Evolutionary conservation across 2,113 vertebrate genomes (phyloP).

Genomic region (Pomatostomus ruficeps): DNA sequence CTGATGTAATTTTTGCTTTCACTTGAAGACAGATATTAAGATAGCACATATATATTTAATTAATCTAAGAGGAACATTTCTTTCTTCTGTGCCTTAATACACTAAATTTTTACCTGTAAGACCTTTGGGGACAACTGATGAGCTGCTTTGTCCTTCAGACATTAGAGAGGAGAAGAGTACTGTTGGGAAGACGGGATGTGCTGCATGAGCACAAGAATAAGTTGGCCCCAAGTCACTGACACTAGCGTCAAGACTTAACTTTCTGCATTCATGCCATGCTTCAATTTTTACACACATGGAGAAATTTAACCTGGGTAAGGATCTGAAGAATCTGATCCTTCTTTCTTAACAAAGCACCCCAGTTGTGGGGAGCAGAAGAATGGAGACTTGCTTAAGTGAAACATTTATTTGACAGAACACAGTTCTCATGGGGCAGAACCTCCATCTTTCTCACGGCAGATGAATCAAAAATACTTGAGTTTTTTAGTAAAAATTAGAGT

Average conservation of each 20-base stretch:
- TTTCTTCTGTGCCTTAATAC: not conserved
- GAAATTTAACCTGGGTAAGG: not conserved
- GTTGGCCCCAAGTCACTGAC: not conserved
- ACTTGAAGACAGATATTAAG: not conserved
- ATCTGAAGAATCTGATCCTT: not conserved
- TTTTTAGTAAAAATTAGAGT: not conserved
- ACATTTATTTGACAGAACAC: not conserved
- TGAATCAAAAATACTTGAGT: not conserved
- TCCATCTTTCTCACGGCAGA: not conserved
- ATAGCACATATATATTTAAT: not conserved
- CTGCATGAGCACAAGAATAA: not conserved
- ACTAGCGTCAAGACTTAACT: not conserved
- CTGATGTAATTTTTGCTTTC: not conserved
- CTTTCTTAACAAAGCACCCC: not conserved
- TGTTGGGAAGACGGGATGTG: not conserved
- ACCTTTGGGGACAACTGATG: not conserved
- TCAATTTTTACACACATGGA: not conserved
- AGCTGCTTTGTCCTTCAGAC: not conserved
- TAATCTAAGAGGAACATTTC: not conserved
- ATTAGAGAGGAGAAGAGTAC: not conserved
- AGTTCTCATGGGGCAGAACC: not conserved
- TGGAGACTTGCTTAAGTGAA: not conserved
- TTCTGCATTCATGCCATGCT: not conserved
- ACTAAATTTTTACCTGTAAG: not conserved
- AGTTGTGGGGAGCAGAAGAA: not conserved